A percentile compares a stretch with the other conserved stretches of the same genome.
Evolutionary conservation across 1,140 invertebrate species (phyloP).

Genomic region (Drosophila willistoni): DNA sequence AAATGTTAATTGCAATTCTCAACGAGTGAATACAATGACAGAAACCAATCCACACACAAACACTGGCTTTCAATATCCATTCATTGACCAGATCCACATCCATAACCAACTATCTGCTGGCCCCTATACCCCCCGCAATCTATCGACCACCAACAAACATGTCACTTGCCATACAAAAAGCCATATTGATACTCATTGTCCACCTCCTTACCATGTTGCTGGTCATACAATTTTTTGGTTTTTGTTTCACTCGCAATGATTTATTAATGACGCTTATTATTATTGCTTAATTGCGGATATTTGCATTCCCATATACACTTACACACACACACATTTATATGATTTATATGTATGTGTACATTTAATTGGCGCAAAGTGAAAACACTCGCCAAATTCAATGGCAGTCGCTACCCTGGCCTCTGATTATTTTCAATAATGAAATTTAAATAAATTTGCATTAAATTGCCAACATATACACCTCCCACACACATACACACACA

Average conservation of each 20-base stretch:
- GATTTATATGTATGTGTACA: constrained; percentile 20
- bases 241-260: constrained; percentile 60
- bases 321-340: constrained; percentile 13
- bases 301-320: constrained; percentile 52
- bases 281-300: constrained; percentile 78
- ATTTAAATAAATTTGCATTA: constrained; percentile 67
- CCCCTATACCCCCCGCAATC: neutral
- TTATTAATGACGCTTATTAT: constrained; percentile 81
- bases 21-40: constrained; percentile 34
- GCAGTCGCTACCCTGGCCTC: constrained; percentile 38
- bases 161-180: constrained; percentile 21
- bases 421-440: constrained; percentile 58
- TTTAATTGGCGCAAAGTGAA: constrained; percentile 64
- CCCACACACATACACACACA: constrained; percentile 9
- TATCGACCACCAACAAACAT: constrained; percentile 1
- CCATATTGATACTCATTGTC: constrained; percentile 58
- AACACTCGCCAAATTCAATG: constrained; percentile 44
- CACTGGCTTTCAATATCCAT: constrained; percentile 39
- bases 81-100: constrained; percentile 5
- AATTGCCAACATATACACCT: constrained; percentile 25
- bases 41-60: constrained; percentile 18
- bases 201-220: neutral
- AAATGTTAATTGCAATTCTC: constrained; percentile 65
- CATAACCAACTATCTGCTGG: neutral
- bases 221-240: constrained; percentile 45